phyloP scores from a whole-genome alignment of 2,797 vertebrate species.

The Poecilia picta region DNA sequence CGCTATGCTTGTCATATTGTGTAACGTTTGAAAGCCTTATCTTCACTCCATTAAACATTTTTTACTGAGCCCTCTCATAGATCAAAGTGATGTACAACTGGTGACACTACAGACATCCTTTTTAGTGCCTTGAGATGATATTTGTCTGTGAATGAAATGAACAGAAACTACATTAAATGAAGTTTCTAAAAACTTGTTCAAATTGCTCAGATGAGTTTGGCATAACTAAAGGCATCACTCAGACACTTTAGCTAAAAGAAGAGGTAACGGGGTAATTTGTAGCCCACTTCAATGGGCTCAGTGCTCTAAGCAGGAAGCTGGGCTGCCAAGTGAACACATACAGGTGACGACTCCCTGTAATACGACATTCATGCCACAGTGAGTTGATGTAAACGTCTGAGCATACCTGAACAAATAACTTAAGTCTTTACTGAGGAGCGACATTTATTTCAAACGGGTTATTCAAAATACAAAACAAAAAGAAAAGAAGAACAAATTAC shows the following conservation, averaged over 20 bases:
- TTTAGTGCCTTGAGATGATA: neutral
- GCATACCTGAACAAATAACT: neutral
- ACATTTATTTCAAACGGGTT: slow-evolving; percentile 61
- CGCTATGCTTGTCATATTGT: neutral
- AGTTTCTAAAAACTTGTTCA: too few relatives aligned
- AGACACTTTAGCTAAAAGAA: neutral
- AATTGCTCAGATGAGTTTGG: neutral
- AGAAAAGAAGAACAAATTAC: slow-evolving; percentile 64
- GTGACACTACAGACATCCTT: neutral
- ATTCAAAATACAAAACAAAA: slow-evolving; percentile 74
- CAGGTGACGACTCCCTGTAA: neutral
- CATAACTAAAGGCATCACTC: neutral
- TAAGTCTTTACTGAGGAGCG: neutral
- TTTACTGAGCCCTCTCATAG: neutral
- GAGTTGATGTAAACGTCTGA: neutral
- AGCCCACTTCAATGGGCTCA: neutral
- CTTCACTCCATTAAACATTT: neutral
- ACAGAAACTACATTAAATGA: neutral
- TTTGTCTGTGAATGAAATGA: too few relatives aligned
- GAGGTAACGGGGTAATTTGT: neutral
- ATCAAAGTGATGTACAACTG: neutral
- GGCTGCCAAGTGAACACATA: neutral
- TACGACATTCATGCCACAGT: neutral
- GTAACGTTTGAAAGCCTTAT: neutral
- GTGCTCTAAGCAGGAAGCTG: neutral